These are phyloP conservation scores for Drosophila nigrodunni DNA, from an alignment of 1,140 invertebrate species.

Conservation along the genomic window DNA sequence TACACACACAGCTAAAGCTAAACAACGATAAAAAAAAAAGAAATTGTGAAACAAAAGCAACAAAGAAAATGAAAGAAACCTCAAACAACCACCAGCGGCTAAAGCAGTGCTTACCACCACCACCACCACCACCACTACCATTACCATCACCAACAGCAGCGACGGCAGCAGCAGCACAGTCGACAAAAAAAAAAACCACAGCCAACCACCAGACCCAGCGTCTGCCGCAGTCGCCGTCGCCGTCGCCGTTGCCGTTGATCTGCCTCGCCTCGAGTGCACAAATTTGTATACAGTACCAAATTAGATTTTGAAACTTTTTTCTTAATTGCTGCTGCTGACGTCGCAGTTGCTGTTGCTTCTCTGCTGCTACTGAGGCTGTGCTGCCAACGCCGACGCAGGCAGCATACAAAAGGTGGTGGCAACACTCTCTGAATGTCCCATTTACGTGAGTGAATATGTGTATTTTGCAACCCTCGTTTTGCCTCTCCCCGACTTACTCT, in stretches of 20 bases:
- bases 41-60: constrained; percentile 82
- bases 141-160: constrained; percentile 4
- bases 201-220: constrained; percentile 59
- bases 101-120: constrained; percentile 24
- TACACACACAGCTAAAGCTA: constrained; percentile 27
- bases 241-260: constrained; percentile 31
- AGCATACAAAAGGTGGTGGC: constrained; percentile 73
- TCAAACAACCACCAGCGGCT: constrained; percentile 69
- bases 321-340: constrained; percentile 74
- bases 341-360: constrained; percentile 2
- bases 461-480: constrained; percentile 65
- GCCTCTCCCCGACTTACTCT: constrained; percentile 22
- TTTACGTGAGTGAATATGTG: constrained; percentile 25
- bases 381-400: constrained; percentile 39
- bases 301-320: constrained; percentile 84
- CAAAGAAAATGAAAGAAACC: constrained; percentile 83
- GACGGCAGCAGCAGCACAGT: constrained; percentile 10
- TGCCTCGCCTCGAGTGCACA: constrained; percentile 72
- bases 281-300: constrained; percentile 84
- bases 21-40: constrained; percentile 29
- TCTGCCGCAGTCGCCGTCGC: constrained; percentile 22
- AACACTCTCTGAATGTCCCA: constrained; percentile 68
- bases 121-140: constrained; percentile 24
- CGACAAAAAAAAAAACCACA: constrained; percentile 12
- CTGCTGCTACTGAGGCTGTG: constrained; percentile 7